Conservation (phyloP, 2,113 vertebrate genomes). For the Peromyscus californicus region DNA sequence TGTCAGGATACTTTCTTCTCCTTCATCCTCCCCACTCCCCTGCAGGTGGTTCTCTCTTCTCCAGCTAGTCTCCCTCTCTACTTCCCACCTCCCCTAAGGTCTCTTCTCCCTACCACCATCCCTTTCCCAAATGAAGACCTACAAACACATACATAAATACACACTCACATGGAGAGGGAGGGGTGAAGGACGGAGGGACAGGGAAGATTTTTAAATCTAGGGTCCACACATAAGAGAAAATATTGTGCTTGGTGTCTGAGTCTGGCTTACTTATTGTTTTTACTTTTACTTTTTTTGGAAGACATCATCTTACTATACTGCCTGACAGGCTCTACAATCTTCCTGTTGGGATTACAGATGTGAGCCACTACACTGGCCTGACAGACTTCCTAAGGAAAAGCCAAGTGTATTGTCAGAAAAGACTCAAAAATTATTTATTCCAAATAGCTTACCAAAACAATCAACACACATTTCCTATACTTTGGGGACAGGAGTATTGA, state of each 20-base stretch:
- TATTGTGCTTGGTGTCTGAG: neutral
- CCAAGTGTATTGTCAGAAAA: neutral
- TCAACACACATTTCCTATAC: conserved; percentile 33
- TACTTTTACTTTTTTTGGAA: neutral
- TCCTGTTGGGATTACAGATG: neutral
- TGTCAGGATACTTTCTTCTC: neutral
- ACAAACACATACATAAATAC: neutral
- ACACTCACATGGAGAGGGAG: neutral
- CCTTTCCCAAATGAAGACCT: neutral
- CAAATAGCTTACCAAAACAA: conserved; percentile 53
- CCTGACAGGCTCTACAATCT: neutral
- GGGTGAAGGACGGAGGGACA: neutral
- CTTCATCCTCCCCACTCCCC: neutral
- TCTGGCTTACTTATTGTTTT: neutral
- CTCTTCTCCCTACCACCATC: neutral
- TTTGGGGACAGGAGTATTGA: neutral
- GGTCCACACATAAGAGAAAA: neutral
- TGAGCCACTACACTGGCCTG: neutral
- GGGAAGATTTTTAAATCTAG: neutral
- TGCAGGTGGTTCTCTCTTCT: neutral
- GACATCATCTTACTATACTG: neutral
- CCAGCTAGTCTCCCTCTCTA: neutral
- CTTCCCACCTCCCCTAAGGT: neutral
- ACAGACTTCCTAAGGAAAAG: conserved; percentile 12
- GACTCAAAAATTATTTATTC: conserved; percentile 46